Evolutionary conservation across 2,113 vertebrate genomes (phyloP), one percentile per base, ranked within the genome.

Genomic region (Isurus oxyrinchus): DNA sequence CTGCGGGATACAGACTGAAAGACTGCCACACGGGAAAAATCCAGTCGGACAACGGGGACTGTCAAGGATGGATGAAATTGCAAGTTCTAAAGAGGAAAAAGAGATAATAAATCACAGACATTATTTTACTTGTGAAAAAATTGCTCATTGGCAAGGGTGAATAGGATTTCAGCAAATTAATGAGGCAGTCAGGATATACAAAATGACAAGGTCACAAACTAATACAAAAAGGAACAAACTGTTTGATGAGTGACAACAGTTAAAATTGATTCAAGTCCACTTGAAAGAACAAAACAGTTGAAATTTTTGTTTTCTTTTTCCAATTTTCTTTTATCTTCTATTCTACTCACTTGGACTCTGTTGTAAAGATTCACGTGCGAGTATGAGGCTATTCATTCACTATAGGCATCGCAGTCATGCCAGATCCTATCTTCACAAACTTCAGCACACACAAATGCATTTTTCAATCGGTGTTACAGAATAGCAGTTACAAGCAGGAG

Each of bases 11-110:
- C 98, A 98, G 1, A 96, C 97, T 0, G 84, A 98, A 79, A 98
- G 97, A 96, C 98, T 99, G 61, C 98, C 98, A 96, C 98, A 98
- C 44, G 98, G 98, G 84, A 99, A 99, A 96, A 98, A 98, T 8
- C 97, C 98, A 0, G 98, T 97, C 1, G 97, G 98, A 96, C 98
- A 99, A n/a, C 88, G n/a, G 76, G 96, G 96, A 72, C 53, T 49
- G 66, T 72, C 66, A 72, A 67, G 19, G 66, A 72, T 72, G 49
- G 44, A 25, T 53, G 66, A 35, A 21, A 53, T 95, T 44, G 53
- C 63, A 49, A 76, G 27, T 72, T 95, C 94, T 95, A 55, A 72
- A 95, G 11, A 31, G 66, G 87, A 6, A 72, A 95, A 8, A 95
- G n/a, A 55, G 44, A 95, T 0, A 76, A 72, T 16, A 49, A 95